These are phyloP conservation scores for Peromyscus aztecus DNA, from an alignment of 2,797 vertebrate species.

Conservation along the genomic window DNA sequence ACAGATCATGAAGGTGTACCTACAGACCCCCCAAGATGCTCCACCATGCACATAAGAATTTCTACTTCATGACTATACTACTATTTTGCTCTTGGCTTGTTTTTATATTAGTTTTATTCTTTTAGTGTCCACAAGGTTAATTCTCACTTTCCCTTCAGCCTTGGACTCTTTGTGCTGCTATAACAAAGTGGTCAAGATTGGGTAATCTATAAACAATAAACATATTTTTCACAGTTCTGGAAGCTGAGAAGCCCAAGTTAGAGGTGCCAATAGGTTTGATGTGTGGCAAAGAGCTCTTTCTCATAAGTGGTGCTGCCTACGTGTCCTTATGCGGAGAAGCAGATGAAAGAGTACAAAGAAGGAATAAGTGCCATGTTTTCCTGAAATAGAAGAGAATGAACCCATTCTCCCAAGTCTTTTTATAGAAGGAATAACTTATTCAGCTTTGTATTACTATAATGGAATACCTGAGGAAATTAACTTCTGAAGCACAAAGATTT, in stretches of 20 bases:
- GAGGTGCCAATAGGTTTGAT: not conserved
- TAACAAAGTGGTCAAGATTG: not conserved
- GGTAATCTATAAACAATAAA: not conserved
- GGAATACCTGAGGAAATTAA: not conserved
- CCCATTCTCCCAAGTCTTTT: not conserved
- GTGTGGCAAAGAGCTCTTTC: not conserved
- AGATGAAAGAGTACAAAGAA: not conserved
- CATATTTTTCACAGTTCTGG: not conserved
- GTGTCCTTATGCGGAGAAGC: not conserved
- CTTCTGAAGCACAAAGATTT: not conserved
- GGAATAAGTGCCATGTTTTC: not conserved
- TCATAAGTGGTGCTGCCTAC: not conserved
- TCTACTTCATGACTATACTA: not conserved
- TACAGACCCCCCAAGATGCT: fast-evolving
- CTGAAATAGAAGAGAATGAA: not conserved
- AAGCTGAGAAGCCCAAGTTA: not conserved
- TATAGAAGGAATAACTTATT: not conserved
- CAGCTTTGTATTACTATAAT: not conserved
- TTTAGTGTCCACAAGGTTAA: not conserved
- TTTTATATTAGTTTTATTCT: slow-evolving; percentile 34
- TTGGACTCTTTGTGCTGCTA: not conserved
- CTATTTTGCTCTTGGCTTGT: not conserved
- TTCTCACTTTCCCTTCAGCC: not conserved
- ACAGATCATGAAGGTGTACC: not conserved
- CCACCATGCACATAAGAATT: not conserved